Evolutionary conservation across 64 coral and sea anemone species (phyloP).

Genomic region (Montipora efflorescens): DNA sequence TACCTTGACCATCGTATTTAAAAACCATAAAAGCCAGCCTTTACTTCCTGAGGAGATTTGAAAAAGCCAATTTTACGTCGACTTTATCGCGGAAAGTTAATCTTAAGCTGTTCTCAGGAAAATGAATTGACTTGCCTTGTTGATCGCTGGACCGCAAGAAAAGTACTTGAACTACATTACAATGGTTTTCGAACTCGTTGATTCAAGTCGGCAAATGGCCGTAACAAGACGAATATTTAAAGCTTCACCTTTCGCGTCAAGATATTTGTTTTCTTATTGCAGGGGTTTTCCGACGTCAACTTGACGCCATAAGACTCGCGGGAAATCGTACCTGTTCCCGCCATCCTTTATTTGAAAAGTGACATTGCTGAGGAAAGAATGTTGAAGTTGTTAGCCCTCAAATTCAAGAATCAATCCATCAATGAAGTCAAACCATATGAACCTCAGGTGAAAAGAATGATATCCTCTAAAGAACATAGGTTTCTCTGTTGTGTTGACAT

Average conservation of each 20-base stretch:
- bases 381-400: conserved; percentile 96
- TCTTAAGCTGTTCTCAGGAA: neutral
- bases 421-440: conserved; percentile 99
- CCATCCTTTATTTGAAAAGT: conserved; percentile 15
- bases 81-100: neutral
- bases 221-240: neutral
- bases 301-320: conserved; percentile 65
- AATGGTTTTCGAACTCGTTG: conserved; percentile 2
- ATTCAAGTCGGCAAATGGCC: no score
- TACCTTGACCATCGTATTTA: neutral
- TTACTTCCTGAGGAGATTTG: neutral
- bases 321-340: conserved; percentile 55
- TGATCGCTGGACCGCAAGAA: conserved; percentile 46
- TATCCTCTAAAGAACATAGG: neutral
- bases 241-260: neutral
- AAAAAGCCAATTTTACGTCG: neutral
- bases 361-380: conserved; percentile 69
- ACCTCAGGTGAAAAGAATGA: conserved; percentile 75
- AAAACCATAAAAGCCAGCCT: neutral
- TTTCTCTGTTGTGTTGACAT: conserved; percentile 8
- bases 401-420: conserved; percentile 97
- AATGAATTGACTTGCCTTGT: neutral
- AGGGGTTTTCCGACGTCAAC: conserved; percentile 34
- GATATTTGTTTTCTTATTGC: neutral
- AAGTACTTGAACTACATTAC: neutral